phyloP scores from a whole-genome alignment of 2,113 vertebrate genomes.

The Microcebus jonahi region DNA sequence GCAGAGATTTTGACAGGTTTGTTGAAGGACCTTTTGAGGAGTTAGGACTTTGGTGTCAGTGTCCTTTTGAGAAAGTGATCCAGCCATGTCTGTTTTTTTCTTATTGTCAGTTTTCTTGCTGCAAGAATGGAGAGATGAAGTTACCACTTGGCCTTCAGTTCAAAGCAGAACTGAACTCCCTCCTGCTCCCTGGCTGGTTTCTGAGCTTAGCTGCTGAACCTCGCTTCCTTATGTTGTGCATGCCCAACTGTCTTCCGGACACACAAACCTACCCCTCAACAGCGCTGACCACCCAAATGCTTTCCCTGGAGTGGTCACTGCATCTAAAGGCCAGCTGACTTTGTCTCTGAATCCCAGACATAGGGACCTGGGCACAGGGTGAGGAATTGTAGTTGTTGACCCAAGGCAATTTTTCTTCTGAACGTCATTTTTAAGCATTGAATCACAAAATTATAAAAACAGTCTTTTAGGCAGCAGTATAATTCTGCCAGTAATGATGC shows the following conservation, averaged over 20 bases:
- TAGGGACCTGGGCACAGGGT: not conserved
- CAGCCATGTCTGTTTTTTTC: not conserved
- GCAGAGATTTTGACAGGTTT: not conserved
- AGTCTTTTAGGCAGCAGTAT: not conserved
- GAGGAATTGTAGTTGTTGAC: not conserved
- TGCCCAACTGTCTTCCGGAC: not conserved
- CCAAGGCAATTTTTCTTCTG: not conserved
- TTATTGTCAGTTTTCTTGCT: not conserved
- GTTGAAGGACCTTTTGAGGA: constrained; percentile 33
- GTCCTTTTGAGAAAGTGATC: not conserved
- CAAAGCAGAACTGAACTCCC: not conserved
- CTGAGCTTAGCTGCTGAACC: not conserved
- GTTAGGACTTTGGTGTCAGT: not conserved
- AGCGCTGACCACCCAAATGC: not conserved
- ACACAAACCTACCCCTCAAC: rapidly evolving
- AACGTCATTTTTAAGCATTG: constrained; percentile 25
- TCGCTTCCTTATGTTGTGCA: not conserved
- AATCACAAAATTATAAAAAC: constrained; percentile 8
- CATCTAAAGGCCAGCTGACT: not conserved
- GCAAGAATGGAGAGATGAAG: not conserved
- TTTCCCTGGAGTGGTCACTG: not conserved
- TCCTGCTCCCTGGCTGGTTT: not conserved
- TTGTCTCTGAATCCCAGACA: not conserved
- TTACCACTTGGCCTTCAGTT: not conserved
- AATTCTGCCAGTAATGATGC: not conserved